Evolutionary conservation across 1,140 invertebrate genomes (phyloP), one percentile per base, ranked within the genome.

Genomic region (Platyscapa corneri): DNA sequence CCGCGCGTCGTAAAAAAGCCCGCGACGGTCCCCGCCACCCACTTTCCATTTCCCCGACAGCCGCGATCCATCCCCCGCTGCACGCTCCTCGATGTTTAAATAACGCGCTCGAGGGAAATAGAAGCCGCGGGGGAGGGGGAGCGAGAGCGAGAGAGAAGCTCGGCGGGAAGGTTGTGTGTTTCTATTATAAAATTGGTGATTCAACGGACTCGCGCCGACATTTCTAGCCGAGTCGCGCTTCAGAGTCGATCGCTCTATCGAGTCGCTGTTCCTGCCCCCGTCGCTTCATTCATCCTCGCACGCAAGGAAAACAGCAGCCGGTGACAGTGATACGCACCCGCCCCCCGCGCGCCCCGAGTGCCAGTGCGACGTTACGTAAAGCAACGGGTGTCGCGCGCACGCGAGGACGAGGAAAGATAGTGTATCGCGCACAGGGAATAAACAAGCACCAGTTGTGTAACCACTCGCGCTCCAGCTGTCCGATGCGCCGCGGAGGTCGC

Each of bases 131-230:
- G 72, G 12, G 20, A 8, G 70, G 30, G 49, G 18, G 27, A 23
- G 67, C 14, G 30, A n/a, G 81, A 23, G 67, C n/a, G 74, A 46
- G n/a, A 37, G 67, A 37, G 67, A 67, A 8, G 3, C 56, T 60
- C 56, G 37, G 39, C 70, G 70, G 83, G 32, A 85, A 84, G 80
- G 87, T 46, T 72, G 75, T 67, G 89, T 67, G 88, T 86, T 90
- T 89, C 89, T 92, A 93, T 92, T 91, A 93, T 92, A 93, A 92
- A 93, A 92, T 92, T 90, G 89, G 88, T 92, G 91, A 92, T 91
- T 91, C 91, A 92, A 86, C 83, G 46, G 83, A 86, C 90, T 90
- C 89, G 92, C 92, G 90, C 91, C 91, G 90, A 90, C 89, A 89
- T 89, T 89, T 88, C 86, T 90, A 88, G 88, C 83, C 86, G 88